Percentiles rank a stretch among this genome's conserved stretches.
Evolutionary conservation across 2,797 vertebrate species (phyloP).

Genomic region (Knipowitschia caucasica): DNA sequence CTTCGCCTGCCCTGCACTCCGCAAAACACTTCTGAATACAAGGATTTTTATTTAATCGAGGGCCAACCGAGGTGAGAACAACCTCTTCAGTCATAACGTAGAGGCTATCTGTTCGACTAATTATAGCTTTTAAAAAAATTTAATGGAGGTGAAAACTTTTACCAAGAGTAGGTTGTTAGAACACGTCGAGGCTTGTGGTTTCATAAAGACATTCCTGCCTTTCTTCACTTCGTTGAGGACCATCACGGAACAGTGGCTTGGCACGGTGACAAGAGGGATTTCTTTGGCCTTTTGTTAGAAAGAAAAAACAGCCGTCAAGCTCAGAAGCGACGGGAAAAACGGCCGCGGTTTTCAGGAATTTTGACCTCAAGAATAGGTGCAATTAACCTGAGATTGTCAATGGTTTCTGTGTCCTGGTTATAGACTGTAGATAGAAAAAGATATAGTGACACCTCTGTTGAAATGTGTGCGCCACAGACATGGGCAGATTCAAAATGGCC

Average conservation of each 20-base stretch:
- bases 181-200: slow-evolving; percentile 45
- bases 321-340: background rate
- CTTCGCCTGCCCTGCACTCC: slow-evolving; percentile 15
- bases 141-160: no score
- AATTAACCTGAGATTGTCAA: no score
- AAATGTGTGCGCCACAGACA: no score
- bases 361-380: no score
- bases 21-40: slow-evolving; percentile 6
- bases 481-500: no score
- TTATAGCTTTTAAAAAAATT: no score
- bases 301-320: slow-evolving; percentile 7
- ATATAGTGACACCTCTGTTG: no score
- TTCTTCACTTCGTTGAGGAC: slow-evolving; percentile 53
- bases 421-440: no score
- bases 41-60: background rate
- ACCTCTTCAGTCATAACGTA: slow-evolving; percentile 7
- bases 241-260: slow-evolving; percentile 55
- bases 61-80: background rate
- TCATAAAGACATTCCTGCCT: slow-evolving; percentile 65
- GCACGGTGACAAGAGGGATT: slow-evolving; percentile 39
- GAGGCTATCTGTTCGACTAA: no score
- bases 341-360: background rate
- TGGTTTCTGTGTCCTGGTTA: no score
- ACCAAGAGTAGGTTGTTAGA: background rate
- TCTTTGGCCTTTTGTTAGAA: slow-evolving; percentile 28